A percentile compares a stretch with the other conserved stretches of the same genome.
Evolutionary conservation across 2,113 vertebrate genomes (phyloP).

Genomic region (Urocitellus parryii): DNA sequence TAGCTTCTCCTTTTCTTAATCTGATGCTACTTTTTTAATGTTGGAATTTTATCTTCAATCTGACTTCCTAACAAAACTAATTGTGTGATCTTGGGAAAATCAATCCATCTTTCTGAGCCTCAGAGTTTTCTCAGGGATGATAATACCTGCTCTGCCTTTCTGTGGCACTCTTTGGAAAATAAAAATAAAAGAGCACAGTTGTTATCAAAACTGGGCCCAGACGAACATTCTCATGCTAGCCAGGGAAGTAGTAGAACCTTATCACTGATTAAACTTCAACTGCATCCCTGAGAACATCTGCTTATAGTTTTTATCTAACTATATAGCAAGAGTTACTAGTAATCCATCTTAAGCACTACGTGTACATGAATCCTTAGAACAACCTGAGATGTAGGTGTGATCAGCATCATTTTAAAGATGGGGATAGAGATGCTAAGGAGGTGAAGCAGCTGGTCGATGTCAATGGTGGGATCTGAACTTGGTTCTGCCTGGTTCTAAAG

Average conservation of each 20-base stretch:
- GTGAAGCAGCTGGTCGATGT: background rate
- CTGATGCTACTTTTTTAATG: background rate
- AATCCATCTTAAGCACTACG: background rate
- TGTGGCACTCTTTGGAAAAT: background rate
- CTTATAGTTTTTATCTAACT: constrained; percentile 12
- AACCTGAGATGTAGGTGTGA: background rate
- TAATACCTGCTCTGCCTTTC: background rate
- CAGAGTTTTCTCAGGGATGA: background rate
- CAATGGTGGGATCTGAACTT: background rate
- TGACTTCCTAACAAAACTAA: constrained; percentile 56
- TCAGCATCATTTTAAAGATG: background rate
- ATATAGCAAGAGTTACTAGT: constrained; percentile 3
- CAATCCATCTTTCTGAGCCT: constrained; percentile 8
- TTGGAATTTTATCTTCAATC: constrained; percentile 38
- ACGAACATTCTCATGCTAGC: background rate
- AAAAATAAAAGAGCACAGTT: constrained; percentile 14
- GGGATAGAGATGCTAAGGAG: background rate
- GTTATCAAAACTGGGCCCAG: constrained; percentile 9
- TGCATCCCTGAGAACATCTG: constrained; percentile 33
- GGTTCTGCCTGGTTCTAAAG: background rate
- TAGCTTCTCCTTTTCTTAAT: background rate
- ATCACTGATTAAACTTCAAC: background rate
- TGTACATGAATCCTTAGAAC: background rate
- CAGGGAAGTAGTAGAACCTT: background rate
- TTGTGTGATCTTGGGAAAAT: background rate